Percentiles rank a stretch among this genome's conserved stretches.
These are phyloP conservation scores for Phyllotreta cruciferae DNA, from an alignment of 2,888 invertebrate species.

Conservation along the genomic window DNA sequence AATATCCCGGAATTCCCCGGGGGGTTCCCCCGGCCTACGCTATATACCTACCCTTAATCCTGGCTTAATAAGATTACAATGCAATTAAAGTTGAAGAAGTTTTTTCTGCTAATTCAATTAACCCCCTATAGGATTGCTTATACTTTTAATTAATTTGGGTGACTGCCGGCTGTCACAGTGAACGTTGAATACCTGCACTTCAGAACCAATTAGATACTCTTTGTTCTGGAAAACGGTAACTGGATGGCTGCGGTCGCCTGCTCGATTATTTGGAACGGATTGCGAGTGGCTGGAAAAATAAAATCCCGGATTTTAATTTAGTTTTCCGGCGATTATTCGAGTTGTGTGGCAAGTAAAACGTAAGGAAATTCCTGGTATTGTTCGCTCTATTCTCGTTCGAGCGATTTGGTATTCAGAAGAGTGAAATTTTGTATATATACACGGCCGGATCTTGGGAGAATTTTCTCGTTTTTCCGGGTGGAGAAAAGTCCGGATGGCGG, in stretches of 20 bases:
- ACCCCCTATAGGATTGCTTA: slow-evolving; percentile 28
- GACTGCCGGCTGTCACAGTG: slow-evolving; percentile 27
- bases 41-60: slow-evolving; percentile 1
- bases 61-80: slow-evolving; percentile 30
- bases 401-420: too few relatives aligned
- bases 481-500: too few relatives aligned
- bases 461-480: too few relatives aligned
- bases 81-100: slow-evolving; percentile 36
- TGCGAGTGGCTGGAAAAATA: background rate
- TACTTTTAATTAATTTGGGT: slow-evolving; percentile 34
- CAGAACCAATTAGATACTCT: slow-evolving; percentile 29
- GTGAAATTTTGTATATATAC: too few relatives aligned
- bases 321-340: too few relatives aligned
- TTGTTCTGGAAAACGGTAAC: slow-evolving; percentile 13
- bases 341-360: too few relatives aligned
- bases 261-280: slow-evolving; percentile 4
- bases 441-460: too few relatives aligned
- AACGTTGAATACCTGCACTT: slow-evolving; percentile 27
- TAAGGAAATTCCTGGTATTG: too few relatives aligned
- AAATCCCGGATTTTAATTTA: too few relatives aligned
- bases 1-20: slow-evolving; percentile 12
- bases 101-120: slow-evolving; percentile 34
- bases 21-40: background rate
- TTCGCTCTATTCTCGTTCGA: too few relatives aligned
- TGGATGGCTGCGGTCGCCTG: slow-evolving; percentile 6